Conservation (phyloP, 2,797 vertebrate genomes). For the Tokudaia tokunoshimensis region DNA sequence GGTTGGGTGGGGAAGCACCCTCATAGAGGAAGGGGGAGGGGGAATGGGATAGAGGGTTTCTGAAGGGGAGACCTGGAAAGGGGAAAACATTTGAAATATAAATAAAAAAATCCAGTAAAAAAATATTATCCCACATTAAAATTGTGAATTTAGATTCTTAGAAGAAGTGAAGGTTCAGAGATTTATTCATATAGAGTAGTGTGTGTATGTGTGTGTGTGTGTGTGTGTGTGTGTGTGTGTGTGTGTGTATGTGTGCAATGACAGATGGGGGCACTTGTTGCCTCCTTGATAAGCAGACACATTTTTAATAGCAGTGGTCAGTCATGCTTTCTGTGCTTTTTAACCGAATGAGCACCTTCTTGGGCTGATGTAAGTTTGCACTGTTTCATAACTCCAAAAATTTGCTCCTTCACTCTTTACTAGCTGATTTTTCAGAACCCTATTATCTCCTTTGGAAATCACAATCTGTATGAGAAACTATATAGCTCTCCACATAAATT, state of each 20-base stretch:
- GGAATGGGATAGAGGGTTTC: too few relatives aligned
- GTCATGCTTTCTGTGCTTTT: neutral
- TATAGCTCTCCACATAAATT: slow-evolving; percentile 41
- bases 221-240: neutral
- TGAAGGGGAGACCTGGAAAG: too few relatives aligned
- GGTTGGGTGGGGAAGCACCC: too few relatives aligned
- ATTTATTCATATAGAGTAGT: neutral
- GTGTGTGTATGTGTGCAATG: neutral
- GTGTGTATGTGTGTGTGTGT: neutral
- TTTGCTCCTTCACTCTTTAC: neutral
- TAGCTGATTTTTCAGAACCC: neutral
- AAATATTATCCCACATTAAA: neutral
- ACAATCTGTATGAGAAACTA: neutral
- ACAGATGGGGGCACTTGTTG: neutral
- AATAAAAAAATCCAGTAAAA: too few relatives aligned
- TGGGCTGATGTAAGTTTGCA: neutral
- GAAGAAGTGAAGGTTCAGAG: neutral
- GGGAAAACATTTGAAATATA: too few relatives aligned
- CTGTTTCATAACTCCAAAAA: neutral
- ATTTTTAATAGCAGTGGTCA: neutral
- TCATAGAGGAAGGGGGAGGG: too few relatives aligned
- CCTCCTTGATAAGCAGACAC: slow-evolving; percentile 8
- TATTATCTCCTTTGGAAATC: neutral
- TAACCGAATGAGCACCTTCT: neutral
- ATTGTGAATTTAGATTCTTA: neutral